Percentiles rank a stretch among this genome's conserved stretches.
Conservation (phyloP, 1,140 invertebrate genomes). For the Zaprionus gabonicus region DNA sequence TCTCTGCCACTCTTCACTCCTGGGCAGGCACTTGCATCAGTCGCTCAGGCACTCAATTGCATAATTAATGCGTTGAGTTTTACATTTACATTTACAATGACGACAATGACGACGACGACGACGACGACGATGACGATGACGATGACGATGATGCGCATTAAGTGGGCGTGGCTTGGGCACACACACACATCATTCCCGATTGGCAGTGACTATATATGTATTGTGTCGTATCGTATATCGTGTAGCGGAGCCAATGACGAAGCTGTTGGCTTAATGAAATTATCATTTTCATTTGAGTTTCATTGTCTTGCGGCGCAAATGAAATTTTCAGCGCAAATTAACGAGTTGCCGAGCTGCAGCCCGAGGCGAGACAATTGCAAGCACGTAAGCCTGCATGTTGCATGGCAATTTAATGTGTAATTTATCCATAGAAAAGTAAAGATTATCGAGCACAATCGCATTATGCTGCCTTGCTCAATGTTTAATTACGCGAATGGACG, state of each 20-base stretch:
- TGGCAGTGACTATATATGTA: slow-evolving; percentile 15
- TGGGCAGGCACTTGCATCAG: neutral
- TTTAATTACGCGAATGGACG: neutral
- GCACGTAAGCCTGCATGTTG: neutral
- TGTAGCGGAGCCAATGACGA: slow-evolving; percentile 14
- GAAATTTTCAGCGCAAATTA: slow-evolving; percentile 50
- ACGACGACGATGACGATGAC: slow-evolving; percentile 27
- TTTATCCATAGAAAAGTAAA: neutral
- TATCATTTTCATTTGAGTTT: slow-evolving; percentile 67
- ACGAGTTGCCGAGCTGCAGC: slow-evolving; percentile 17
- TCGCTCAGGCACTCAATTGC: slow-evolving; percentile 38
- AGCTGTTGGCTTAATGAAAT: slow-evolving; percentile 68
- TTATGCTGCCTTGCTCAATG: neutral
- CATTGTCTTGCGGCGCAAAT: slow-evolving; percentile 51
- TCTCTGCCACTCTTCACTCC: neutral
- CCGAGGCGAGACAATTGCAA: neutral
- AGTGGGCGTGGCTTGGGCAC: slow-evolving; percentile 48
- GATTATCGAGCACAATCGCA: neutral
- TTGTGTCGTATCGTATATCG: no score
- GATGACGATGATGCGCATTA: slow-evolving; percentile 61
- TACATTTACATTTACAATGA: slow-evolving; percentile 71
- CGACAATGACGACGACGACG: slow-evolving; percentile 43
- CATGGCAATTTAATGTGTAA: neutral
- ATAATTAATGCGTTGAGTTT: slow-evolving; percentile 74
- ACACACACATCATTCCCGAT: neutral